Base-by-base conservation (phyloP, 2,797 vertebrate genomes). In the Oceanodroma leucorhoa region DNA sequence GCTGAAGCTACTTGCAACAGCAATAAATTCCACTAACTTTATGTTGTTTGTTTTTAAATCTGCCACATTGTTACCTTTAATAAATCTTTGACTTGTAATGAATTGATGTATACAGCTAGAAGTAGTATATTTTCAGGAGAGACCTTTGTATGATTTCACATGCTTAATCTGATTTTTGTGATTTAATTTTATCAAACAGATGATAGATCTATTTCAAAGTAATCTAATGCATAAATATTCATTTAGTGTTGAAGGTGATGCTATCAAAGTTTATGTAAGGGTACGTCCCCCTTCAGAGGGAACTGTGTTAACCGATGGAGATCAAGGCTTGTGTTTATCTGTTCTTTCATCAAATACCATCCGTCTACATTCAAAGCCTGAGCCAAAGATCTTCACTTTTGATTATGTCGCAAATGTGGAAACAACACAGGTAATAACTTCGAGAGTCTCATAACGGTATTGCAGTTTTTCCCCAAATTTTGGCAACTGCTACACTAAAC, bases 241-340 rank as follows among this genome's bases (percentile, higher is more conserved):
- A 5, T 94, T 95, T 78, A 99, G 98, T 92, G 95, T 94, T 90
- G 99, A 99, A 96, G 98, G 98, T 51, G 99, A 99, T 93, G 98
- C 99, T 53, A 99, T 99, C 97, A 99, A 99, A 97, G 99, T 99
- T 26, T 99, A 99, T 67, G 98, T 99, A 5, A 98, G 99, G 54
- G 99, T 99, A 6, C 98, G 99, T 48, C 99, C 99, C 16, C 97
- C 98, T 87, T 98, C 98, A 48, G 98, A 98, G 29, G 97, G 98
- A 41, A 55, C 96, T 2, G 96, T 96, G 0, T 90, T 98, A 60
- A 96, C 88, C 0, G 98, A 99, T 92, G 98, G 98, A 45, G 99
- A 99, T 66, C 98, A 98, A 54, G 98, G 86, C 81, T 87, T 99
- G 50, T 99, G 99, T 93, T 97, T 99, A 27, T 98, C 98, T 3